These are phyloP conservation scores for Ryuthela nishihirai DNA, from an alignment of 2,888 invertebrate species.

Conservation along the genomic window DNA sequence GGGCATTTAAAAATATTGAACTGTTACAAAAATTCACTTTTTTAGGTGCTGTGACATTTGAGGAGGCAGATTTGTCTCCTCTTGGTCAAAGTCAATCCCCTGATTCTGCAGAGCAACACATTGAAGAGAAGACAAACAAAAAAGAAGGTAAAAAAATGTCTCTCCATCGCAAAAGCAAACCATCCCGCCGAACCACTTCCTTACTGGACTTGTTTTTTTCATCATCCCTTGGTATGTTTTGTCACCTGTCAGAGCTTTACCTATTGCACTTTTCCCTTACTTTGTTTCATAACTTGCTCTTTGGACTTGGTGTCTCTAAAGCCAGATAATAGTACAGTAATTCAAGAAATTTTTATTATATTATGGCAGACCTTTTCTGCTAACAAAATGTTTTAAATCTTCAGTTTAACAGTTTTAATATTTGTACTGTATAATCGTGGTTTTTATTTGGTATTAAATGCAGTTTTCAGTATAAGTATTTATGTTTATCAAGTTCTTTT, in stretches of 20 bases:
- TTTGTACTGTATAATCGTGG: no score
- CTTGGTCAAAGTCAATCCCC: constrained; percentile 41
- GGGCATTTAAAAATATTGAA: no score
- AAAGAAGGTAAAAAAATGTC: constrained; percentile 56
- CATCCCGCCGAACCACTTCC: constrained; percentile 88
- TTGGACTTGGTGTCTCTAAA: no score
- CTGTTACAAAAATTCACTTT: neutral
- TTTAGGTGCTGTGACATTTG: constrained; percentile 55
- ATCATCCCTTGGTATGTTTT: constrained; percentile 79
- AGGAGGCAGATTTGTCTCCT: constrained; percentile 52
- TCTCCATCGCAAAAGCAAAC: constrained; percentile 57
- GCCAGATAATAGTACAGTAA: no score
- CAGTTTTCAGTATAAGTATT: no score
- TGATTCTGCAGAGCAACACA: constrained; percentile 26
- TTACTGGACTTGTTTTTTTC: constrained; percentile 93
- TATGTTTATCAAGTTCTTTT: no score
- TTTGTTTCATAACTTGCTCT: no score
- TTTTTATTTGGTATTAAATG: no score
- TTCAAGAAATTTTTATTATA: no score
- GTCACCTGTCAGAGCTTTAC: constrained; percentile 8
- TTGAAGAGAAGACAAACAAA: constrained; percentile 58
- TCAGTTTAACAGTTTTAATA: no score
- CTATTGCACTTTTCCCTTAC: constrained; percentile 4
- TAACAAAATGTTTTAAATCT: no score
- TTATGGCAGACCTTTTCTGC: no score